Evolutionary conservation across 1,140 invertebrate genomes (phyloP).

Genomic region (Monochamus saltuarius): DNA sequence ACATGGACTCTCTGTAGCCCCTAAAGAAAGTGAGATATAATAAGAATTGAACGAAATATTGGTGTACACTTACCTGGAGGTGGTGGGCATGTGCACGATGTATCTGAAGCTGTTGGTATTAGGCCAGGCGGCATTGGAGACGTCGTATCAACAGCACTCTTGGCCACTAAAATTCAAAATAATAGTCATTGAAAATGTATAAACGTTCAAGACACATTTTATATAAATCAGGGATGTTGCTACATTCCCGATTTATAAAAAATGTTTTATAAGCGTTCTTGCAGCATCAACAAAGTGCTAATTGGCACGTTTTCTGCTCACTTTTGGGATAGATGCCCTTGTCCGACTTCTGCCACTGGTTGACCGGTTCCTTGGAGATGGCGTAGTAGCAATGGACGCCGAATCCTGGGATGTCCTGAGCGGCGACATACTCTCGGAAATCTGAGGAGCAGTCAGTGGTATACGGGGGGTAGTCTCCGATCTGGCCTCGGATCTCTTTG

Average conservation of each 20-base stretch:
- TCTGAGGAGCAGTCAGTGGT: slow-evolving; percentile 46
- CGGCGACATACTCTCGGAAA: slow-evolving; percentile 46
- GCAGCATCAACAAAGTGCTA: neutral
- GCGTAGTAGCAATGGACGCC: slow-evolving; percentile 52
- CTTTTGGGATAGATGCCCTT: slow-evolving; percentile 45
- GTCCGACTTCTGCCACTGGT: slow-evolving; percentile 45
- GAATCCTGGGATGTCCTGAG: slow-evolving; percentile 52
- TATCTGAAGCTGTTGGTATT: slow-evolving; percentile 2
- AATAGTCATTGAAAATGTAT: neutral
- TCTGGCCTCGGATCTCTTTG: slow-evolving; percentile 27
- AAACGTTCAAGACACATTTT: neutral
- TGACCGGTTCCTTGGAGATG: slow-evolving; percentile 48
- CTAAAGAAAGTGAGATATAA: neutral
- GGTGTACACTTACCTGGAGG: slow-evolving; percentile 1
- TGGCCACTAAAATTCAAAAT: slow-evolving; percentile 20
- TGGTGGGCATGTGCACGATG: slow-evolving; percentile 9
- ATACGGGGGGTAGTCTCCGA: slow-evolving; percentile 38
- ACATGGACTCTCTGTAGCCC: neutral
- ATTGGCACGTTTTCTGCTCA: slow-evolving; percentile 12
- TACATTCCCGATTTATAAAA: neutral
- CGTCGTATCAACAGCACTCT: slow-evolving; percentile 28
- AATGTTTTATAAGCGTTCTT: neutral
- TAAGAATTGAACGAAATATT: neutral
- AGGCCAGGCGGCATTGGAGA: slow-evolving; percentile 7
- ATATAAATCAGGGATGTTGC: neutral